Evolutionary conservation across 2,888 invertebrate genomes (phyloP), one percentile per base, ranked within the genome.

Genomic region (Hydraecia micacea): DNA sequence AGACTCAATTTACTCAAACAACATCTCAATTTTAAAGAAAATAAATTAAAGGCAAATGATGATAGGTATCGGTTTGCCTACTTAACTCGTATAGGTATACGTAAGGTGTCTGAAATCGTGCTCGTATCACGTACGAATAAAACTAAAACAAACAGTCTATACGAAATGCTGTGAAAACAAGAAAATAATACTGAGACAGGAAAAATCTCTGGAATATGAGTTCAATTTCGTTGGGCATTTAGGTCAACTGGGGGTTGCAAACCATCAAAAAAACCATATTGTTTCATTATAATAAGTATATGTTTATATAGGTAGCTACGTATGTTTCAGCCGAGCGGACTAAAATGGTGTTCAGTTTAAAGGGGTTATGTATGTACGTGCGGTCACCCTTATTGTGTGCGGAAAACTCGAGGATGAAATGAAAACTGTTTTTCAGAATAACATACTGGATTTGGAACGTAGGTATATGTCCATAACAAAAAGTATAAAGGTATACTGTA

Each of bases 171-270:
- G 71, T 79, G 71, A 79, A 82, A 83, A 83, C 71, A 79, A 66
- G 74, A 76, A 86, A 80, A 85, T 70, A 71, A 86, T 79, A 83
- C 25, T 63, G 84, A 74, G 77, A 75, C 87, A 84, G 87, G 85
- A 86, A 81, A 86, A 87, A 84, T 81, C 76, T 78, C 75, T 81
- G 69, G 82, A 77, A 83, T 86, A 86, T 79, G 78, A 84, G 81
- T 79, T 78, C 79, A 87, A 86, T 86, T 86, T 79, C 73, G 85
- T 85, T 85, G 75, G 72, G 67, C 81, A 86, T 87, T 87, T 87
- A 84, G 87, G 85, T 86, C 86, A 86, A 87, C 81, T 84, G 73
- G 85, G 81, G 84, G 81, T 79, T 86, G 75, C 85, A 80, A 84
- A 84, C 77, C 87, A 75, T 84, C n/a, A 78, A 86, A 86, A 85